Base-by-base conservation (phyloP, 2,113 vertebrate species). In the Turdus rufiventris region DNA sequence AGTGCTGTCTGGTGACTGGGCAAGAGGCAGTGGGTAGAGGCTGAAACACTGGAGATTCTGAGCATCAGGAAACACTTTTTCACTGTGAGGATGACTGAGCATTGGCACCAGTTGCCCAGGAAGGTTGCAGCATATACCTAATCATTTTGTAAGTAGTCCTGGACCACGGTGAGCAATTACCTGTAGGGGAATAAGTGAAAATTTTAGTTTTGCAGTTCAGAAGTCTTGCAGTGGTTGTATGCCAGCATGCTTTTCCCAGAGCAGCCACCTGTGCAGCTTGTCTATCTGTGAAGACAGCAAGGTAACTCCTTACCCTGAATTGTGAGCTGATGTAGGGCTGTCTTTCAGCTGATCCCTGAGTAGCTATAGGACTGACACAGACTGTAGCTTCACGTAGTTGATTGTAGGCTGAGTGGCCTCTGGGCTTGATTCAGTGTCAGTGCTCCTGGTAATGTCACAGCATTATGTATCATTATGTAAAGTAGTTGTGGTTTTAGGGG, bases 91-190 rank as follows among this genome's bases (percentile, higher is more conserved):
- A 8, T 89, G 63, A 36, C 51, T 50, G 25, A 62, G 31, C 19
- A 18, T 17, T 79, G 68, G 16, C 51, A 45, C 6, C 8, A 2
- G 29, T 43, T 76, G 28, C 14, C 21, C 8, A 18, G 40, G 3
- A 25, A 2, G 0, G 18, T 26, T 73, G 14, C 68, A 19, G 15
- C 14, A 3, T 68, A 17, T 76, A 10, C 3, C 0, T 34, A 66
- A 47, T 50, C 0, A 2, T 68, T 78, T 45, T 50, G 4, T 78
- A 58, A 47, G 19, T 7, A 13, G 12, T 66, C 3, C 7, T 1
- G 3, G 42, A 11, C 16, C 8, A 20, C 26, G 31, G 36, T 88
- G 71, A 33, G 29, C 5, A 0, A 10, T 6, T 56, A 21, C 26
- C 2, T 57, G 34, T 24, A 36, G 15, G 8, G 3, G 34, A 18